These are phyloP conservation scores for Agonum fuliginosum DNA, from an alignment of 2,888 invertebrate genomes.

Conservation along the genomic window DNA sequence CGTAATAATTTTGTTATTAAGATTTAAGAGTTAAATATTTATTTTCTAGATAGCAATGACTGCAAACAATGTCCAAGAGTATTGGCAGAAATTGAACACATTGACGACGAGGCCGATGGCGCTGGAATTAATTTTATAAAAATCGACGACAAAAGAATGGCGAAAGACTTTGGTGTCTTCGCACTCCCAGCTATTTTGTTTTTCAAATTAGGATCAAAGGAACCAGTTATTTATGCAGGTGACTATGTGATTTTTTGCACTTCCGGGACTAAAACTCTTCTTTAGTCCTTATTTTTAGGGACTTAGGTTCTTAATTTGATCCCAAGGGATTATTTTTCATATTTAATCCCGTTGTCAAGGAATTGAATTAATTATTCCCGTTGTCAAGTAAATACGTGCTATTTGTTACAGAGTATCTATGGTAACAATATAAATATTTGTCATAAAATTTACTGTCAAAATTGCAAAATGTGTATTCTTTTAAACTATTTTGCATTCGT, in stretches of 20 bases:
- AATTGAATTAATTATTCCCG: too few relatives aligned
- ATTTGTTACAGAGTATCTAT: too few relatives aligned
- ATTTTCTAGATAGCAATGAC: slow-evolving; percentile 91
- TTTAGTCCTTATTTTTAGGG: too few relatives aligned
- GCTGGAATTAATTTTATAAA: slow-evolving; percentile 95
- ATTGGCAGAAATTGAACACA: slow-evolving; percentile 91
- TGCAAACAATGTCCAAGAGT: slow-evolving; percentile 95
- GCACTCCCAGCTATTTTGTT: slow-evolving; percentile 93
- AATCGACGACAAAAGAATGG: slow-evolving; percentile 90
- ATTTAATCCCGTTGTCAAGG: too few relatives aligned
- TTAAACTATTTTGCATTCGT: not conserved
- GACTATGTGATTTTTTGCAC: slow-evolving; percentile 61
- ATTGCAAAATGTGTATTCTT: too few relatives aligned
- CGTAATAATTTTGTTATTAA: slow-evolving; percentile 4
- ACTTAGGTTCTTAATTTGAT: too few relatives aligned
- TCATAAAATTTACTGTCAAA: too few relatives aligned
- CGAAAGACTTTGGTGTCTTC: slow-evolving; percentile 91
- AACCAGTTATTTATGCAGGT: slow-evolving; percentile 94
- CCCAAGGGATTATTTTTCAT: too few relatives aligned
- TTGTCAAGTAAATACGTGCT: too few relatives aligned
- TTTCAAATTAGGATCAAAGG: slow-evolving; percentile 90
- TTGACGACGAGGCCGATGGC: slow-evolving; percentile 93
- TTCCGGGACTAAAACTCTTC: too few relatives aligned
- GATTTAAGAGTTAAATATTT: slow-evolving; percentile 20
- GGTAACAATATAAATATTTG: too few relatives aligned